These are phyloP conservation scores for Dasypolia templi DNA, from an alignment of 2,888 invertebrate species.

Conservation along the genomic window DNA sequence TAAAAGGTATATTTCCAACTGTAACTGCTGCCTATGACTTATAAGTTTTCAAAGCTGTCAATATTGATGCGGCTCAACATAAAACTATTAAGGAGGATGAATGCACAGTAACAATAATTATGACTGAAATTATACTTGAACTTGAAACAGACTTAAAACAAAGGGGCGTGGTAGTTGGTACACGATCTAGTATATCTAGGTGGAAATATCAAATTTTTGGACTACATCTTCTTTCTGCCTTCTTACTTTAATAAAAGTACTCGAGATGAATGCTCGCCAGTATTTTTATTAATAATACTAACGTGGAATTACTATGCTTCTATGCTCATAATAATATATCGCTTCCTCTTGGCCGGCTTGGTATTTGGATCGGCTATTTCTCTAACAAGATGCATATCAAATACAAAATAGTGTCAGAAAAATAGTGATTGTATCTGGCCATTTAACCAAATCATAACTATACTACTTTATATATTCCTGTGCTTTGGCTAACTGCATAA, in stretches of 20 bases:
- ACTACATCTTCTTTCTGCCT: conserved; percentile 52
- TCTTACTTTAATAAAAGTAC: conserved; percentile 38
- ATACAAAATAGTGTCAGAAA: neutral
- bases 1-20: neutral
- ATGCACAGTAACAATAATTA: conserved; percentile 2
- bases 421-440: neutral
- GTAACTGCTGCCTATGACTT: neutral
- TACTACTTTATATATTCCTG: no score
- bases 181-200: conserved; percentile 50
- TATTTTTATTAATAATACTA: conserved; percentile 4
- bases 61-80: neutral
- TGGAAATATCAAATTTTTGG: conserved; percentile 53
- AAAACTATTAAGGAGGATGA: neutral
- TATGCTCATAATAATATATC: neutral
- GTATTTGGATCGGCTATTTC: neutral
- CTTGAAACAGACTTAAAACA: conserved; percentile 49
- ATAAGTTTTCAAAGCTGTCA: neutral
- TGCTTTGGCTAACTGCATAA: neutral
- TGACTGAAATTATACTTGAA: conserved; percentile 35
- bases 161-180: conserved; percentile 28
- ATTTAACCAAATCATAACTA: neutral
- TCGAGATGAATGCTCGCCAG: conserved; percentile 40
- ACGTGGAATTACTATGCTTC: conserved; percentile 1
- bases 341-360: neutral
- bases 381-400: neutral